Conservation (phyloP, 2,888 invertebrate genomes). For the Notodonta ziczac region DNA sequence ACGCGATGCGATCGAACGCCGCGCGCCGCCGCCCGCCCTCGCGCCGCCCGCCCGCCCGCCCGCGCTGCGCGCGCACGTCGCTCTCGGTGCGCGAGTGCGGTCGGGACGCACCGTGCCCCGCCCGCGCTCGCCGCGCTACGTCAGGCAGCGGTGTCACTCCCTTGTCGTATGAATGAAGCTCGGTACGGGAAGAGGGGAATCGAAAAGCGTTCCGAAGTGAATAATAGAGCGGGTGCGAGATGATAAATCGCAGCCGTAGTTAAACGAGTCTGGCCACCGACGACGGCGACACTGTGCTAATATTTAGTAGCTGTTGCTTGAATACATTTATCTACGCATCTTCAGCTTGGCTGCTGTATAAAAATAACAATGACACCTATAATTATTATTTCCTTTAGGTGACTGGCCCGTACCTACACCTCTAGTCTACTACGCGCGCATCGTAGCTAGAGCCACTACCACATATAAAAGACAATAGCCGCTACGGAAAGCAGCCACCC, state of each 20-base stretch:
- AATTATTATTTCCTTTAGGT: too few species aligned
- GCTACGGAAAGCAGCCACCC: too few species aligned
- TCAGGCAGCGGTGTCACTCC: slow-evolving; percentile 7
- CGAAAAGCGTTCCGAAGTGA: slow-evolving; percentile 1
- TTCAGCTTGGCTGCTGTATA: too few species aligned
- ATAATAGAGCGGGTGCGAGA: background rate
- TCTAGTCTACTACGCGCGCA: too few species aligned
- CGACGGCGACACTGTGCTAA: background rate
- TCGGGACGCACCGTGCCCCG: background rate
- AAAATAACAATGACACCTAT: too few species aligned
- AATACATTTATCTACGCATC: too few species aligned
- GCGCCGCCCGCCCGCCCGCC: slow-evolving; percentile 37
- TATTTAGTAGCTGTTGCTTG: too few species aligned
- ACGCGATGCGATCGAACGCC: slow-evolving; percentile 58
- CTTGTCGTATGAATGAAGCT: slow-evolving; percentile 31
- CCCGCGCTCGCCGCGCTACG: slow-evolving; percentile 7
- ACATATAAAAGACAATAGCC: too few species aligned
- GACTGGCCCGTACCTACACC: too few species aligned
- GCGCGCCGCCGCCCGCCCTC: slow-evolving; percentile 42
- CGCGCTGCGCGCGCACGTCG: slow-evolving; percentile 30
- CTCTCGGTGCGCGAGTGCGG: background rate
- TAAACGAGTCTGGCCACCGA: background rate
- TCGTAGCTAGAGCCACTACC: too few species aligned
- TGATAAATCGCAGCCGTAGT: background rate
- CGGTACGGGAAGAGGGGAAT: slow-evolving; percentile 4